These are phyloP conservation scores for Eristalis arbustorum DNA, from an alignment of 2,888 invertebrate species.

Conservation along the genomic window DNA sequence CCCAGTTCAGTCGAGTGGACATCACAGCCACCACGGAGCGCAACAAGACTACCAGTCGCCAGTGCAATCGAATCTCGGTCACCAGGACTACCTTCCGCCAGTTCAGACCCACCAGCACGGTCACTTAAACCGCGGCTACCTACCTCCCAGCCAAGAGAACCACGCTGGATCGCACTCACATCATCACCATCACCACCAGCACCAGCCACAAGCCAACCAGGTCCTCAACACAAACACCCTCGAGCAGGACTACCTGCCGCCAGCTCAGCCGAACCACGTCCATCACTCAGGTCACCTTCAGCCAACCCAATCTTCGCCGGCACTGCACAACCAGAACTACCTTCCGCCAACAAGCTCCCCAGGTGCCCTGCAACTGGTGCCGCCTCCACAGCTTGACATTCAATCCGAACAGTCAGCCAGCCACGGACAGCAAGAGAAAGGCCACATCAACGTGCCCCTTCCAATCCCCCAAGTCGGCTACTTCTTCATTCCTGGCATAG, in stretches of 20 bases:
- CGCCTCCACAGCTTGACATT: conserved; percentile 21
- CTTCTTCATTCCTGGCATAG: conserved; percentile 43
- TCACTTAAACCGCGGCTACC: neutral
- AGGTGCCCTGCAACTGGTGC: conserved; percentile 8
- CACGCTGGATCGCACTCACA: neutral
- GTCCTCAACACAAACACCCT: neutral
- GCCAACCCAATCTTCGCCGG: neutral
- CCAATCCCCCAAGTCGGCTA: conserved; percentile 59
- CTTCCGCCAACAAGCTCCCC: conserved; percentile 9
- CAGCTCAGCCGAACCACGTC: neutral
- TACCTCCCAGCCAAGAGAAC: neutral
- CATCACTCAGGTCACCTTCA: neutral
- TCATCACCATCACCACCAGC: neutral
- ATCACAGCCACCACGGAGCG: neutral
- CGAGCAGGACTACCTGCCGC: conserved; percentile 5
- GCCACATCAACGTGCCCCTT: conserved; percentile 39
- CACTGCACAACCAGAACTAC: neutral
- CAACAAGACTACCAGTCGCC: conserved; percentile 1
- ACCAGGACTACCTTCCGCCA: neutral
- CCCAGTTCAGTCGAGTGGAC: neutral
- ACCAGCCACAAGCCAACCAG: neutral
- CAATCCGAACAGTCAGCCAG: neutral
- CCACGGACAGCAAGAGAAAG: neutral
- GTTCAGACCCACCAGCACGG: neutral
- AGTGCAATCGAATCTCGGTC: neutral